Base-by-base conservation (phyloP, 2,888 invertebrate genomes). In the Eledona agricola region DNA sequence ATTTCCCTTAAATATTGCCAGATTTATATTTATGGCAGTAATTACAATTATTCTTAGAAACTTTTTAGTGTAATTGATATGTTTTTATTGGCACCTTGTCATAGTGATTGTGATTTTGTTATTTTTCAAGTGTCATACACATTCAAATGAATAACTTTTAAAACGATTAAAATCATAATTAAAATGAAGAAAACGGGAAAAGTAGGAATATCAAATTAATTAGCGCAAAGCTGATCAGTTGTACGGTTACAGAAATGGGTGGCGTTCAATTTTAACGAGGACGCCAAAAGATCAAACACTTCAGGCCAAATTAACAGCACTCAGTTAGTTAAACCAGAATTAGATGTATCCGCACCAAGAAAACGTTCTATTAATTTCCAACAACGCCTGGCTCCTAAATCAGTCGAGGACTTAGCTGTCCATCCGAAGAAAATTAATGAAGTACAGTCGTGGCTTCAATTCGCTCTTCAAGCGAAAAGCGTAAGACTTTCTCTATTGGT, bases 361-460 rank as follows among this genome's bases (percentile, higher is more conserved):
- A 57, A 29, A 31, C 49, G 25, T 29, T 3, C n/a, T 26, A 59
- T 69, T 43, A 82, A 83, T 73, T 86, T 86, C 81, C 78, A 84
- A 64, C 81, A 83, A 56, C 77, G 75, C 56, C 83, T 88, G 72
- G 78, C 80, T 26, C 89, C 89, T 0, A 73, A 70, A 16, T 73
- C 65, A 13, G 72, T 80, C 1, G 79, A 81, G 25, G 89, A 90
- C 32, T 76, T 91, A 38, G 89, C 89, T 25, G 83, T 91, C 2
- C 85, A 91, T 69, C 77, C 79, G 51, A 91, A 89, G 72, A 91
- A 91, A 74, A 73, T 90, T 1, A 80, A 81, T 63, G 90, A 90
- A 75, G 78, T 91, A 20, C 83, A 86, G 62, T 77, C 80, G 13
- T 91, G 90, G 90, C 63, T 91, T 32, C 65, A 67, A 54, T 57